Conservation (phyloP, 2,797 vertebrate species). For the Spatula clypeata region DNA sequence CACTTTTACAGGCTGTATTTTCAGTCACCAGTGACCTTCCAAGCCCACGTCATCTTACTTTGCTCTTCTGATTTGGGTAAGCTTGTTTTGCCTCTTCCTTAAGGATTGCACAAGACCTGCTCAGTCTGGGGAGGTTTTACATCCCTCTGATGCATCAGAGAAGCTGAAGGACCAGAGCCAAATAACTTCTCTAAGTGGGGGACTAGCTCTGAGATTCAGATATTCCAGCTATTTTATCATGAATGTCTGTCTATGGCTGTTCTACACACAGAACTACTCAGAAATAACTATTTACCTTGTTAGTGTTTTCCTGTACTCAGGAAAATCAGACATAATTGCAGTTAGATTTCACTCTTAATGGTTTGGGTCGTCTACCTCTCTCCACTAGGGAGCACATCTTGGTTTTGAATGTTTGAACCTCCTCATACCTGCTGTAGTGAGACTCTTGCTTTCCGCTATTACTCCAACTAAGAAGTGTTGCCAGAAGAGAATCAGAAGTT, state of each 20-base stretch:
- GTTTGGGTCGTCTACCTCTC: background rate
- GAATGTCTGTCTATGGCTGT: background rate
- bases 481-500: background rate
- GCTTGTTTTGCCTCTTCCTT: background rate
- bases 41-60: background rate
- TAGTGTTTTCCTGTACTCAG: background rate
- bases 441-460: accelerated
- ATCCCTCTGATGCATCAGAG: background rate
- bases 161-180: background rate
- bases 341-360: background rate
- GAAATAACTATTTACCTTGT: background rate
- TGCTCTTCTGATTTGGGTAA: background rate
- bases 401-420: background rate
- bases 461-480: accelerated
- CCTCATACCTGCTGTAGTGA: accelerated
- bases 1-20: background rate
- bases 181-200: background rate
- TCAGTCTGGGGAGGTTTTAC: background rate
- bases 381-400: background rate
- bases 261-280: background rate
- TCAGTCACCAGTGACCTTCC: background rate
- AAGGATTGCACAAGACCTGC: background rate
- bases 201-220: background rate
- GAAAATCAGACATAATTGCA: background rate
- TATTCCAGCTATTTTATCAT: background rate